phyloP scores from a whole-genome alignment of 2,888 invertebrate genomes.

The Sericinus montela region DNA sequence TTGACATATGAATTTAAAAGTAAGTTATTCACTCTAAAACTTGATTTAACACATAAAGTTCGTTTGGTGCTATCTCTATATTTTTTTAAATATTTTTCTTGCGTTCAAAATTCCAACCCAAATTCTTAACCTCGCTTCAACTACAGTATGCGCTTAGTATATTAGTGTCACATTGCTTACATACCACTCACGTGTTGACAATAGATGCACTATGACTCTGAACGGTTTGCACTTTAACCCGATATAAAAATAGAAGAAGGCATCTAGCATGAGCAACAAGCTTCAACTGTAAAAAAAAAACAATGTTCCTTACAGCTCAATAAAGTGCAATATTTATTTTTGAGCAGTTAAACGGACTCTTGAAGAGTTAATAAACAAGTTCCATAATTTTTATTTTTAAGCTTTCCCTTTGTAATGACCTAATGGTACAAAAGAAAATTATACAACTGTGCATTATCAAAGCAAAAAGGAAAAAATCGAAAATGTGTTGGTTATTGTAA shows the following conservation, averaged over 20 bases:
- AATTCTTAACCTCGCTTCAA: neutral
- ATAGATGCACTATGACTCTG: slow-evolving; percentile 41
- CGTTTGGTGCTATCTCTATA: no score
- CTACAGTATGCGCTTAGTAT: neutral
- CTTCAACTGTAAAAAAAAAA: slow-evolving; percentile 28
- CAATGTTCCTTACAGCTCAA: slow-evolving; percentile 25
- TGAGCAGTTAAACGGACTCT: neutral
- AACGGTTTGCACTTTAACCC: slow-evolving; percentile 42
- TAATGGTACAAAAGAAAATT: neutral
- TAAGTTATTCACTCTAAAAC: no score
- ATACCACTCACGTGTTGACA: slow-evolving; percentile 38
- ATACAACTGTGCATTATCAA: neutral
- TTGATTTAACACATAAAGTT: no score
- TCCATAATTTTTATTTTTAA: neutral
- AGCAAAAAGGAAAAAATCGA: slow-evolving; percentile 24
- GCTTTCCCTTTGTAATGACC: neutral
- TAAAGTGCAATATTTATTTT: neutral
- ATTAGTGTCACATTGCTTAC: slow-evolving; percentile 30
- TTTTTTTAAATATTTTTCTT: neutral
- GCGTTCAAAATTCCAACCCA: no score
- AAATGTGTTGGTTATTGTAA: slow-evolving; percentile 46
- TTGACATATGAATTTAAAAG: no score
- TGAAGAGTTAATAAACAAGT: neutral
- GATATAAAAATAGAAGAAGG: slow-evolving; percentile 60
- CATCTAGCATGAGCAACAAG: slow-evolving; percentile 27